Percentiles rank a stretch among this genome's conserved stretches.
phyloP scores from a whole-genome alignment of 2,113 vertebrate species.

The Myocastor coypus region DNA sequence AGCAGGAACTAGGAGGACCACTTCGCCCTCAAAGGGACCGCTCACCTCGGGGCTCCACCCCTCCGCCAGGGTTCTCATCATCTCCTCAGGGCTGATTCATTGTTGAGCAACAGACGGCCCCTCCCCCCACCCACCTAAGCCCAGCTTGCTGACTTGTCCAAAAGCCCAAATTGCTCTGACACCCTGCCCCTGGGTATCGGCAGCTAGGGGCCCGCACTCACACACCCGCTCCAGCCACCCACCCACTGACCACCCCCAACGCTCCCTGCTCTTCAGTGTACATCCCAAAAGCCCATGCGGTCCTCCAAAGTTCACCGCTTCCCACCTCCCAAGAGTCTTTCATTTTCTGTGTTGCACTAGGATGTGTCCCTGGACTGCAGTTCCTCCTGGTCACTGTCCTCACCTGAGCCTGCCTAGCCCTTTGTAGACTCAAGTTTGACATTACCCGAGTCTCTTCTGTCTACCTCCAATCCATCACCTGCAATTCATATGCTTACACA shows the following conservation, averaged over 20 bases:
- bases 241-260: background rate
- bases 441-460: background rate
- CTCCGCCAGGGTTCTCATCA: background rate
- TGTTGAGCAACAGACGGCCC: conserved; percentile 28
- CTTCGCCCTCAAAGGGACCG: background rate
- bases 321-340: background rate
- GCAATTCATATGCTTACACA: background rate
- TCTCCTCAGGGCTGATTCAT: conserved; percentile 54
- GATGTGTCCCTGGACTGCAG: background rate
- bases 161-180: conserved; percentile 60
- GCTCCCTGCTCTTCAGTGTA: background rate
- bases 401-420: background rate
- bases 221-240: background rate
- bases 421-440: background rate
- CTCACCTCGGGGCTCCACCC: background rate
- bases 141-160: conserved; percentile 64
- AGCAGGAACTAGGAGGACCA: background rate
- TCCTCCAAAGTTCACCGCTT: background rate
- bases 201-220: conserved; percentile 15
- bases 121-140: conserved; percentile 47
- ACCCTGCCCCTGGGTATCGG: conserved; percentile 42
- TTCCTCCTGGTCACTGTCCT: background rate
- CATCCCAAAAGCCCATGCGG: background rate
- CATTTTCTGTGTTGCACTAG: background rate
- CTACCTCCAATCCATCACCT: background rate